Conservation (phyloP, 2,797 vertebrate genomes). For the Distichodus sexfasciatus region DNA sequence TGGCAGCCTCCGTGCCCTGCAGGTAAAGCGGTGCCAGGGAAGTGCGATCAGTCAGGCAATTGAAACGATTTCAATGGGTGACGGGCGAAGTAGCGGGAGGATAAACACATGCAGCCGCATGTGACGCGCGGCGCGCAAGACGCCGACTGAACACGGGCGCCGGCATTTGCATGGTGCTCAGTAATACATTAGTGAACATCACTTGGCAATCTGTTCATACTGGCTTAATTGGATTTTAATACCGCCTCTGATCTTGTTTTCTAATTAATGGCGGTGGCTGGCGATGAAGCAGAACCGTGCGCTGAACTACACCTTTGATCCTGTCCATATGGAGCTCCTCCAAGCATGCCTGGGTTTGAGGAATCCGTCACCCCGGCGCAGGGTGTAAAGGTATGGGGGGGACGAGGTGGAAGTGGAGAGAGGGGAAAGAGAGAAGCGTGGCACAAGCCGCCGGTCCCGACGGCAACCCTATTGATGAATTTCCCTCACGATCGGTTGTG, state of each 20-base stretch:
- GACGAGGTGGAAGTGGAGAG: slow-evolving; percentile 27
- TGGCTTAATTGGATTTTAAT: slow-evolving; percentile 85
- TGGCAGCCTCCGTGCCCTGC: slow-evolving; percentile 37
- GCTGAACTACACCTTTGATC: slow-evolving; percentile 84
- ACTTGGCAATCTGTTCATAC: slow-evolving; percentile 99
- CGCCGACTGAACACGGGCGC: slow-evolving; percentile 71
- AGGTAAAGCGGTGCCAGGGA: slow-evolving; percentile 39
- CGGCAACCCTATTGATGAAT: slow-evolving; percentile 77
- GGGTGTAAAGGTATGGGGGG: slow-evolving; percentile 69
- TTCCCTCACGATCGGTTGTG: slow-evolving; percentile 76
- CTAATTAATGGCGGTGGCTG: slow-evolving; percentile 83
- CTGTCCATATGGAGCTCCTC: slow-evolving; percentile 82
- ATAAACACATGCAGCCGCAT: slow-evolving; percentile 43
- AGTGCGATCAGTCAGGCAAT: slow-evolving; percentile 48
- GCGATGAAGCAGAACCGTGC: slow-evolving; percentile 82
- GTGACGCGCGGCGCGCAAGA: slow-evolving; percentile 24
- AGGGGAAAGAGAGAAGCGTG: slow-evolving; percentile 30
- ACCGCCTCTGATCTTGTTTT: slow-evolving; percentile 86
- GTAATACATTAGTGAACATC: slow-evolving; percentile 99
- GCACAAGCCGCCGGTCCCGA: slow-evolving; percentile 57
- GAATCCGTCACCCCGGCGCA: slow-evolving; percentile 77
- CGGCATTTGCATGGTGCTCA: slow-evolving; percentile 99
- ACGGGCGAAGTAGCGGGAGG: slow-evolving; percentile 31
- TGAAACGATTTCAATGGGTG: slow-evolving; percentile 47
- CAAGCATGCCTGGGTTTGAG: slow-evolving; percentile 75